Base-by-base conservation (phyloP, 2,113 vertebrate species). In the Perccottus glenii region DNA sequence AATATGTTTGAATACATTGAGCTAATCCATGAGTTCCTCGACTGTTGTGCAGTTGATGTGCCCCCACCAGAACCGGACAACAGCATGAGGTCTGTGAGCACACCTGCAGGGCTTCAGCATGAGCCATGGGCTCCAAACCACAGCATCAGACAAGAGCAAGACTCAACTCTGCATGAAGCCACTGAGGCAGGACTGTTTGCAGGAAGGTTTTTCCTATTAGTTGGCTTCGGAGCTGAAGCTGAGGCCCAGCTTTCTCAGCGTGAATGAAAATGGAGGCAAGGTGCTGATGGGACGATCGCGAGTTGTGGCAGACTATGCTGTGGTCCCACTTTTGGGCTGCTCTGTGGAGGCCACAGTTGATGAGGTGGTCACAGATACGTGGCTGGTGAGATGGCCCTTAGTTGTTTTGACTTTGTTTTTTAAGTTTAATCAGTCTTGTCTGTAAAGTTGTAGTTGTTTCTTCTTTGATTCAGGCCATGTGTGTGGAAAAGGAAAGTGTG, bases 291-390 rank as follows among this genome's bases (percentile, higher is more conserved):
- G 86, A 4, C 90, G 90, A 0, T 94, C 88, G 8, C 93, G 94
- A 64, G 85, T 85, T 0, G 85, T 98, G 52, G 96, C 95, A 0
- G 94, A 99, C 85, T 99, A 94, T 47, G 96, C 95, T 1, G 92
- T 99, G 58, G 97, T 99, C 1, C 98, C 98, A 1, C 84, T 98
- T 49, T 59, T 96, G 75, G 98, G 97, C 5, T 97, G 94, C 70
- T 81, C 93, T 0, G 95, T 98, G 73, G 93, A 95, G 73, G 88
- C 88, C 5, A 94, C 96, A 5, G 97, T 98, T 67, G 94, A 94
- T 9, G 96, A 98, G n/a, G 95, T 99, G 9, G 96, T 95, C 73
- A 99, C 98, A 35, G 96, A 98, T 47, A 96, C 95, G 0, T 99
- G 98, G 98, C 94, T 99, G 97, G 98, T 98, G 90, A 94, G 96